These are phyloP conservation scores for Parasteatoda lunata DNA, from an alignment of 2,888 invertebrate genomes.

Conservation along the genomic window DNA sequence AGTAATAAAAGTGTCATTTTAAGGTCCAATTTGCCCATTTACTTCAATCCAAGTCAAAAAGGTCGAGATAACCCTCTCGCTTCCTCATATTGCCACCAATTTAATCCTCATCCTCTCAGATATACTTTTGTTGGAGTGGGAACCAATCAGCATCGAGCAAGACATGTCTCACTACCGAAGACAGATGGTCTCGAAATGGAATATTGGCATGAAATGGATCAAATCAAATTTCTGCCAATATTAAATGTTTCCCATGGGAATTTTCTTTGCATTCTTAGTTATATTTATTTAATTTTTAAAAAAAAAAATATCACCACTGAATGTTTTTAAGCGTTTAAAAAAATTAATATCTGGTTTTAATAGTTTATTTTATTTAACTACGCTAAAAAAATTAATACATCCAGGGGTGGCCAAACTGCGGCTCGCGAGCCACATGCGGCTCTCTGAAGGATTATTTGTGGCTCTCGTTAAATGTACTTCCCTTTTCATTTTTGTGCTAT, in stretches of 20 bases:
- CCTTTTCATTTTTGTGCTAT: no score
- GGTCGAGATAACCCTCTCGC: constrained; percentile 40
- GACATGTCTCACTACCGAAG: constrained; percentile 16
- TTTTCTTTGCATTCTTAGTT: neutral
- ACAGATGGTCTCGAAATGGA: constrained; percentile 13
- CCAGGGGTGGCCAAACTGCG: no score
- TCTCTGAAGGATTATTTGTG: no score
- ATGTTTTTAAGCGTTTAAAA: no score
- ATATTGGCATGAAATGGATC: neutral
- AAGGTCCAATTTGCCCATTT: constrained; percentile 63
- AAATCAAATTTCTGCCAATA: neutral
- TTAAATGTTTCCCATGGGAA: neutral
- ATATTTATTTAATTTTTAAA: no score
- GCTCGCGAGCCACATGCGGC: no score
- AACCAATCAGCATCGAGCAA: constrained; percentile 25
- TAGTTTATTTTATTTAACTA: no score
- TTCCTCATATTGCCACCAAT: constrained; percentile 61
- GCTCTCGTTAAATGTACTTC: no score
- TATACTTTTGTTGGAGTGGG: neutral
- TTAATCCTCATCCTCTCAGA: constrained; percentile 40
- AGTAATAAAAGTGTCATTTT: constrained; percentile 13
- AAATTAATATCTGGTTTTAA: no score
- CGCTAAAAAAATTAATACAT: no score
- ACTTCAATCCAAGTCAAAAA: constrained; percentile 59
- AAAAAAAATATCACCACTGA: no score